Evolutionary conservation across 2,113 vertebrate genomes (phyloP), one percentile per base, ranked within the genome.

Genomic region (Oncorhynchus tshawytscha): DNA sequence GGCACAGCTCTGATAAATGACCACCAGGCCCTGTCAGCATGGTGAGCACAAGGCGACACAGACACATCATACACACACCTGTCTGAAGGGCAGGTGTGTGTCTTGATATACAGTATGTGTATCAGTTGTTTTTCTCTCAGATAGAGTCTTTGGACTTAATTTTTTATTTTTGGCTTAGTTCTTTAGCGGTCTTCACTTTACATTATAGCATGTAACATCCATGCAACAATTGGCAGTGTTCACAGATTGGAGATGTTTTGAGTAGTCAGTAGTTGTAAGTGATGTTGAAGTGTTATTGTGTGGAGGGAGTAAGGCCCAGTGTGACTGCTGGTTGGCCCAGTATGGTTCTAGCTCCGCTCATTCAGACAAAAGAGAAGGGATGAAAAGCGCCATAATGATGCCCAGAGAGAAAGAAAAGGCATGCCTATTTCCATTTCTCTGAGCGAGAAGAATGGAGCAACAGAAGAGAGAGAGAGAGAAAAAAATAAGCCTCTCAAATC

Each of bases 351-450:
- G 51, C 51, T 54, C 51, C 5, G 3, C 51, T 54, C 16, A 16
- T 54, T 18, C 82, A 81, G 82, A 91, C 92, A 93, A 92, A 90
- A 80, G 89, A 85, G 34, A 84, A 83, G 82, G 84, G 84, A 88
- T 92, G 89, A 91, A 92, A 91, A 88, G 90, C 88, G 62, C 86
- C 82, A 89, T 91, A 92, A 93, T 90, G 88, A 92, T 86, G 87
- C 86, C 82, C 81, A 79, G 86, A 75, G 82, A 85, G 86, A 88
- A 89, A 90, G 91, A 90, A 93, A 90, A 90, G 89, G 60, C 87
- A 89, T 86, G 87, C 89, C 88, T 90, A 88, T 91, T 89, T 89
- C 83, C 86, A 90, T 90, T 89, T 90, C 83, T 87, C 80, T 86
- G 83, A 81, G 82, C 78, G 54, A 85, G 87, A 90, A 91, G 87